phyloP scores from a whole-genome alignment of 2,797 vertebrate species.

The Crotalus adamanteus region DNA sequence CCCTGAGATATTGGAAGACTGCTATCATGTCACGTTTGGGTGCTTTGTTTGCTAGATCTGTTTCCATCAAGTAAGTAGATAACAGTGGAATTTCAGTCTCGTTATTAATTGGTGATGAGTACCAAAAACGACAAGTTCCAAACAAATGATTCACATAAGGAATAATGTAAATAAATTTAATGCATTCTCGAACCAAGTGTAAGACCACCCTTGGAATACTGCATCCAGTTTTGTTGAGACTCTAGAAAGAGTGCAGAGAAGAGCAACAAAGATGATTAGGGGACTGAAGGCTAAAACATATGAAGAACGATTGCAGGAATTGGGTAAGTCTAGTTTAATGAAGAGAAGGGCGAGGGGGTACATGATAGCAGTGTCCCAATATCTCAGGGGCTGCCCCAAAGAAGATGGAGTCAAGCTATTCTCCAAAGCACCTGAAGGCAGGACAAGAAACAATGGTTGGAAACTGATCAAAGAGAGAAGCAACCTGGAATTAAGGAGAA shows the following conservation, averaged over 20 bases:
- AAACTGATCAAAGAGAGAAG: neutral
- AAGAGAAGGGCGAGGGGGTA: neutral
- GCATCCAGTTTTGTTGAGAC: neutral
- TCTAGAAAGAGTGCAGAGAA: no score
- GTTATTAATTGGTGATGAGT: neutral
- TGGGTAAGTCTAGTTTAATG: no score
- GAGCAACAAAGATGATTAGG: no score
- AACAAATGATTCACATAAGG: neutral
- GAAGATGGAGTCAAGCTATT: neutral
- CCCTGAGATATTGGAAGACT: no score
- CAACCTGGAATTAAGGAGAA: neutral
- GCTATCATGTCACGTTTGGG: neutral
- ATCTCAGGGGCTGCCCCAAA: neutral
- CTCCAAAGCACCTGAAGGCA: neutral
- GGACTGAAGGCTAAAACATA: no score
- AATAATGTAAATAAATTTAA: neutral
- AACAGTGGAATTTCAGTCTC: neutral
- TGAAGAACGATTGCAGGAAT: no score
- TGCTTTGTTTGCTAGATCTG: neutral
- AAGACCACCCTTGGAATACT: neutral
- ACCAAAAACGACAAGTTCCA: neutral
- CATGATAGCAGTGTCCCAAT: neutral
- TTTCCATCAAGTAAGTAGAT: neutral
- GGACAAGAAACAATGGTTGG: neutral
- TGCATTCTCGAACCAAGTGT: neutral